Conservation (phyloP, 92 coral and sea anemone genomes). For the Palythoa heliodiscus region DNA sequence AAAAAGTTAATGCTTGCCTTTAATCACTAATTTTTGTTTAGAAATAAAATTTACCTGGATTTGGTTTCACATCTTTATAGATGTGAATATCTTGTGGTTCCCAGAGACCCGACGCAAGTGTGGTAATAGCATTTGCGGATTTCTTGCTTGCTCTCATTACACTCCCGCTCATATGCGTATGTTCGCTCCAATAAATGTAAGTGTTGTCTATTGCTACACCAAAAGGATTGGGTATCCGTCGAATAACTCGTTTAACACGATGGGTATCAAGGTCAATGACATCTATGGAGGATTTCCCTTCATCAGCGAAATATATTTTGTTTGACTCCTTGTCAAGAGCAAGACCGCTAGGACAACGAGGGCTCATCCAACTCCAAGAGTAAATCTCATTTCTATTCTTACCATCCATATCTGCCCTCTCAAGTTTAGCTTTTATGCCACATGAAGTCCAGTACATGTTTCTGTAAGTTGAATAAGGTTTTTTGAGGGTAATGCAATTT, state of each 20-base stretch:
- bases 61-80: neutral
- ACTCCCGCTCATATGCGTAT: neutral
- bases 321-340: conserved; percentile 19
- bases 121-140: neutral
- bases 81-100: conserved; percentile 6
- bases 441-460: conserved; percentile 31
- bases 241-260: neutral
- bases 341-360: conserved; percentile 18
- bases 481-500: no score
- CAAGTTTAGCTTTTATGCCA: neutral
- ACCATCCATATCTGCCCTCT: conserved; percentile 38
- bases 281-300: conserved; percentile 1
- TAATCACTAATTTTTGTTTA: neutral
- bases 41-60: neutral
- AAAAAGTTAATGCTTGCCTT: neutral
- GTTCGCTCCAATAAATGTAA: conserved; percentile 25
- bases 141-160: neutral
- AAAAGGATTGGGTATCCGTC: neutral
- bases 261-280: neutral
- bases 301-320: conserved; percentile 27
- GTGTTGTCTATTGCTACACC: conserved; percentile 17
- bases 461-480: neutral
- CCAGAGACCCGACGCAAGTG: neutral
- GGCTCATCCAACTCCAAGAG: neutral
- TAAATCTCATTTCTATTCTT: neutral